phyloP scores from a whole-genome alignment of 2,113 vertebrate genomes.

The Anarrhichthys ocellatus region DNA sequence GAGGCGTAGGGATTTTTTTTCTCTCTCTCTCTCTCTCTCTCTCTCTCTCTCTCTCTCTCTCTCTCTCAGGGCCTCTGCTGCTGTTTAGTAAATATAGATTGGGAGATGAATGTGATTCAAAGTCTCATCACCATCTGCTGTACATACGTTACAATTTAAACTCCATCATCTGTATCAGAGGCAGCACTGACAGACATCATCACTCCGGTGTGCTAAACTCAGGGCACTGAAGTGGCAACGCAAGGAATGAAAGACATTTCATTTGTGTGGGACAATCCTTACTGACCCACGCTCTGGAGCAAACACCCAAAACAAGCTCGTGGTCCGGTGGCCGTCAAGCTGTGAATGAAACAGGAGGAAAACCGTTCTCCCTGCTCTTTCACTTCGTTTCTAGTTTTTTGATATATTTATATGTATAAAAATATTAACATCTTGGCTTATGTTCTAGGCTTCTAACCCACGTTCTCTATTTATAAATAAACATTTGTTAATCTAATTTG shows the following conservation, averaged over 20 bases:
- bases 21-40: too few species aligned
- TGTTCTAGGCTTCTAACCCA: not conserved
- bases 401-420: too few species aligned
- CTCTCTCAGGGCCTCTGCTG: not conserved
- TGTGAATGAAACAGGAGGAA: not conserved
- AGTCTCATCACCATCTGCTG: conserved; percentile 34
- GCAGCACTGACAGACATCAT: conserved; percentile 39
- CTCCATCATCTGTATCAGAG: conserved; percentile 38
- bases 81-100: conserved; percentile 8
- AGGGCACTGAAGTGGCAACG: conserved; percentile 11
- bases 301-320: not conserved
- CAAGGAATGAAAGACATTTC: conserved; percentile 29
- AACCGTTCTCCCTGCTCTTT: not conserved
- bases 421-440: too few species aligned
- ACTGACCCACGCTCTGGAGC: conserved; percentile 38
- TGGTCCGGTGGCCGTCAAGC: conserved; percentile 12
- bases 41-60: not conserved
- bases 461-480: not conserved
- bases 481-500: conserved; percentile 15
- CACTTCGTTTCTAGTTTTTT: not conserved
- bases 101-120: conserved; percentile 34
- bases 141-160: conserved; percentile 22
- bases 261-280: conserved; percentile 46
- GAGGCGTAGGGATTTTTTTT: too few species aligned
- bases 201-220: not conserved